phyloP scores from a whole-genome alignment of 35 echinoderm and acorn worm genomes.

The Ptychodera flava region DNA sequence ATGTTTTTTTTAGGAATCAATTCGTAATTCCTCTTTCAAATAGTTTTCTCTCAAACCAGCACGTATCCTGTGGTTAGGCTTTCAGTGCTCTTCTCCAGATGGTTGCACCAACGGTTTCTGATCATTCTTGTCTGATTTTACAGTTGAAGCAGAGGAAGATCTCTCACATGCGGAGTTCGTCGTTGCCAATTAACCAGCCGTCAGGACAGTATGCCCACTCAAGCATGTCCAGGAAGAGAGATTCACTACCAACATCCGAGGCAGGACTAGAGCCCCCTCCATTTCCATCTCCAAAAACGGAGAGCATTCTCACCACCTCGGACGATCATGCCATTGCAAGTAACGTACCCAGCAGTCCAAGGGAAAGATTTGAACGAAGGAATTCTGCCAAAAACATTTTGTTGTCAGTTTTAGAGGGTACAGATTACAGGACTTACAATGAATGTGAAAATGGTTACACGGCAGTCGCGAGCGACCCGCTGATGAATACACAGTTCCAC shows the following conservation, averaged over 20 bases:
- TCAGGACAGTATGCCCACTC: background rate
- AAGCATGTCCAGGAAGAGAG: background rate
- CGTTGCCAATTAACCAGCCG: background rate
- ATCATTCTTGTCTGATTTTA: background rate
- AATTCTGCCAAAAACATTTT: constrained; percentile 9
- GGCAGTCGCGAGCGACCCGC: background rate
- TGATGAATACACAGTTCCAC: background rate
- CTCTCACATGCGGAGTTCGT: constrained; percentile 2
- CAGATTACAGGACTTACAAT: background rate
- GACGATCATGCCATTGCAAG: background rate
- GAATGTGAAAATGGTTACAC: background rate
- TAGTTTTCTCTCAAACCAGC: too few relatives aligned
- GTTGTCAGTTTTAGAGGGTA: constrained; percentile 3
- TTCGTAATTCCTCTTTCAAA: too few relatives aligned
- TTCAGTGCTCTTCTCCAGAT: too few relatives aligned
- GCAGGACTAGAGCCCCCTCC: background rate
- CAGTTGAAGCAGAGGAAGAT: background rate
- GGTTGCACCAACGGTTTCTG: too few relatives aligned
- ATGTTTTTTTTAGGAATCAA: too few relatives aligned
- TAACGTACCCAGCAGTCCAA: background rate
- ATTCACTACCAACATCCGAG: background rate
- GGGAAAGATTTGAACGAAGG: background rate
- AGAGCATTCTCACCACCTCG: background rate
- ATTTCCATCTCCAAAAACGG: background rate
- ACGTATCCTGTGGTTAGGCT: too few relatives aligned